Evolutionary conservation across 2,888 invertebrate genomes (phyloP), one percentile per base, ranked within the genome.

Genomic region (Morpho deidamia): DNA sequence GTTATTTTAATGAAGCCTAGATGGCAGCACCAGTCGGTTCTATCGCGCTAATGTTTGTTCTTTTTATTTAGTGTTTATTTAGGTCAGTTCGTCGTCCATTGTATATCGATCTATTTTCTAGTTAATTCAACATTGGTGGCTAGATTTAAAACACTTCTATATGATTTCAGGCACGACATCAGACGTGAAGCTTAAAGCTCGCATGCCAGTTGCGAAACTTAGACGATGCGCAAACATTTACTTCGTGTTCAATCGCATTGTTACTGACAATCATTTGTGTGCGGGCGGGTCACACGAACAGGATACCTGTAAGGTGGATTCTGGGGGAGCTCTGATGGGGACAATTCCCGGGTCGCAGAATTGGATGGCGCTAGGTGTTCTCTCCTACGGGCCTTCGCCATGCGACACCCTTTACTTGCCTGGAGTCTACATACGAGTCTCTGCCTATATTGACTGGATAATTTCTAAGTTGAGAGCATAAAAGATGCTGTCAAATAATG

Each of bases 271-370:
- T 79, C 66, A 91, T 81, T 67, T 94, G n/a, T 94, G 94, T 67
- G 93, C 93, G 0, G 93, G 94, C 2, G 94, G 93, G 1, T 59
- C 66, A 0, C 67, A 78, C 0, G 89, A 87, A 0, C 81, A 87
- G 50, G 94, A 94, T 70, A 92, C 94, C 1, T 94, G 94, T 59
- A 70, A 85, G 0, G 94, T 94, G 0, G 94, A 94, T 70, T 93
- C 93, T 8, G 94, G 94, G 0, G 94, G 94, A 0, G 91, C 94
- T 0, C 83, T 94, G 2, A 90, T 91, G 84, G 82, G 81, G 0
- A 73, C 72, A 47, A 67, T 74, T 0, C 60, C 67, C 0, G 49
- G 63, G 0, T 65, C 69, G 10, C 69, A 81, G 69, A 88, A 90
- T 69, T 92, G 91, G 80, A 76, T 92, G 51, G 93, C 92, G 32